Base-by-base conservation (phyloP, 2,797 vertebrate species). In the Lutra lutra region DNA sequence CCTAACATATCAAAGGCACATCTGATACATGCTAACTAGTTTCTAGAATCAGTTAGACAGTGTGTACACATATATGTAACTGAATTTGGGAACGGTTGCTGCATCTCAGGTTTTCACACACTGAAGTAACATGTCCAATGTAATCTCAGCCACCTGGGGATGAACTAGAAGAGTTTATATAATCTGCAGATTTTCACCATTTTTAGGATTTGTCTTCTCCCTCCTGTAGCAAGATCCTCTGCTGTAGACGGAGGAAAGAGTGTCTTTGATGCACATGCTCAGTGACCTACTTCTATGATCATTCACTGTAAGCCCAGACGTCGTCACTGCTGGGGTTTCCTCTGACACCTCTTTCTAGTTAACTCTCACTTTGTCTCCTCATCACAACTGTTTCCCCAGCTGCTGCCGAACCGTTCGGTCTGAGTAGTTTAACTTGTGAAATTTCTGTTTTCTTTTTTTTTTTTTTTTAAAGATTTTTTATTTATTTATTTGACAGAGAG, bases 291-390 rank as follows among this genome's bases (percentile, higher is more conserved):
- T 93, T 94, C 78, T 86, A 46, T 51, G 78, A 72, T 60, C 43
- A 38, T 77, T 91, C 70, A 75, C 72, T 56, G 54, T 29, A 21
- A 48, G 43, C 32, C 70, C 80, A 90, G 92, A 27, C 25, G 54
- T 70, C 60, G 21, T 62, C 54, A 7, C 46, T 86, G 77, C 79
- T 91, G 88, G 48, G 17, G 77, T 92, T 95, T 86, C 73, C 72
- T 86, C 72, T 94, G 60, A 62, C 75, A 87, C 58, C 73, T 96
- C 94, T 93, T 91, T 92, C 83, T 83, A 94, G 86, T 86, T 86
- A 97, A 77, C 54, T 95, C 91, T 94, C 92, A 96, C 86, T 68
- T 85, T 78, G 43, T 70, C 62, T 80, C 77, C 25, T 77, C 60
- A 40, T 83, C 91, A 85, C 73, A 80, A 89, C 85, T 94, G 64